Evolutionary conservation across 2,888 invertebrate species (phyloP), one percentile per base, ranked within the genome.

Genomic region (Chironomus tentans): DNA sequence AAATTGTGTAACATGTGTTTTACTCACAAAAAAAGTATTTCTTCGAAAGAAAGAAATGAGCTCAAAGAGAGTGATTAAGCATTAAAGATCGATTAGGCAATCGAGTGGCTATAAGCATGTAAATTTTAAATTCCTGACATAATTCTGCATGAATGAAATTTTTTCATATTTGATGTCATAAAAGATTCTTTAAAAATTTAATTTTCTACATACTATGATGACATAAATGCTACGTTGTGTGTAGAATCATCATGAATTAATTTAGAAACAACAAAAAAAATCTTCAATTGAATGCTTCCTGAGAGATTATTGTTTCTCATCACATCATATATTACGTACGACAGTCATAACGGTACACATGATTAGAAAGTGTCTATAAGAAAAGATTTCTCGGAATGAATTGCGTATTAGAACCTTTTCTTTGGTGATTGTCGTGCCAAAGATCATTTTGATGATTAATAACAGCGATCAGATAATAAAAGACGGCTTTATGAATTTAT

Each of bases 201-300:
- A 50, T 18, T 7, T 18, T 56, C 15, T 56, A 56, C n/a, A n/a
- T 15, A 18, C 56, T 15, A 18, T 56, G 56, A 18, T 56, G 56
- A 56, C 56, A 18, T 56, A 18, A 56, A 15, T 15, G 56, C 18
- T 15, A 56, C 18, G 50, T 4, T 50, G 56, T 38, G 18, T 56
- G 56, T 56, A 56, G 56, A 56, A 56, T 65, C 65, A 65, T 65
- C 65, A 65, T 65, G 47, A 76, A 69, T 56, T 61, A 70, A 70
- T 69, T 76, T 76, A 76, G 71, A 73, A 48, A 74, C 7, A 38
- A 38, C 38, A 38, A 38, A 7, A 38, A 38, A 38, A 38, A 65
- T 74, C 56, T 56, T 70, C 75, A 77, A 77, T 77, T 77, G 77
- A 77, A 70, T 65, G 65, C 75, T 77, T 77, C 77, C 77, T 75